Evolutionary conservation across 2,113 vertebrate species (phyloP).

Genomic region (Tympanuchus pallidicinctus): DNA sequence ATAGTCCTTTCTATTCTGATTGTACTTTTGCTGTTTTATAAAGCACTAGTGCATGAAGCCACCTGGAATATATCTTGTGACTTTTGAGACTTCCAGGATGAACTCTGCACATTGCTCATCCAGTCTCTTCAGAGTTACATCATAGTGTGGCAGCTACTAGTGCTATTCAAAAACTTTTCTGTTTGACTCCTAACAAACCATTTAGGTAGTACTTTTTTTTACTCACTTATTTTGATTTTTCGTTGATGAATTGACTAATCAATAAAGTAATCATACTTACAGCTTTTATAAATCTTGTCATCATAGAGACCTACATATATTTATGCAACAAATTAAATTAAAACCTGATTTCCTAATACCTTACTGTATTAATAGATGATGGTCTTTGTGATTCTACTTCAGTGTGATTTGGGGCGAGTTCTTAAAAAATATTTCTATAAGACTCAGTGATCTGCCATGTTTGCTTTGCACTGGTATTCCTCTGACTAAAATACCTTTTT

Average conservation of each 20-base stretch:
- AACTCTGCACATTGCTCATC: neutral
- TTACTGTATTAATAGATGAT: neutral
- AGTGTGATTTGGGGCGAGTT: neutral
- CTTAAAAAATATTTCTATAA: neutral
- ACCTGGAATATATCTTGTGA: neutral
- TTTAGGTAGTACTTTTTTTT: neutral
- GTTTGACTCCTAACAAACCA: neutral
- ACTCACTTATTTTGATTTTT: neutral
- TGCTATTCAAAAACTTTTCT: neutral
- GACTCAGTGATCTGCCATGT: neutral
- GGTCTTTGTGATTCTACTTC: neutral
- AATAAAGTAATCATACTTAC: neutral
- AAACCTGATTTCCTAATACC: neutral
- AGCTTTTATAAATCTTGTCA: neutral
- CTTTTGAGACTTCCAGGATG: neutral
- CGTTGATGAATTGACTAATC: neutral
- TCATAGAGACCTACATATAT: neutral
- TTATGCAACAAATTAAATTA: neutral
- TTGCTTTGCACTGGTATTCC: neutral
- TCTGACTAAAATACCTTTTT: neutral
- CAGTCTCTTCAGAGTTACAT: constrained; percentile 7
- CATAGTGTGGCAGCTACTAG: neutral
- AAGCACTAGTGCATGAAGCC: constrained; percentile 12
- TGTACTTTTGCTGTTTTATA: constrained; percentile 10
- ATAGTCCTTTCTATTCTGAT: neutral